A percentile compares a stretch with the other conserved stretches of the same genome.
Conservation (phyloP, 2,113 vertebrate species). For the Rhineura floridana region DNA sequence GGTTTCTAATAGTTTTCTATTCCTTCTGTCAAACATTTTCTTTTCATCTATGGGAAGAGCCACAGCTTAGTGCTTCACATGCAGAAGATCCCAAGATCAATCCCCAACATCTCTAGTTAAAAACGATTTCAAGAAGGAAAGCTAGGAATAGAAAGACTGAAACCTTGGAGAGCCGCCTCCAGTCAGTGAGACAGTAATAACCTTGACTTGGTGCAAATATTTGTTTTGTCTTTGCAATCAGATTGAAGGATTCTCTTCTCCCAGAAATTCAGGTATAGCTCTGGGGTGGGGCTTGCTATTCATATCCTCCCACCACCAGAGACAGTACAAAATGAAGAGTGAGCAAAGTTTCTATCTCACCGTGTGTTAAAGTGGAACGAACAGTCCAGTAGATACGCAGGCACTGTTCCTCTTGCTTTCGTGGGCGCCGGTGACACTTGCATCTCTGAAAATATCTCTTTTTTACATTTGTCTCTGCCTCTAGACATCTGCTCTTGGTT, state of each 20-base stretch:
- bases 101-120: background rate
- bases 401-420: slow-evolving; percentile 85
- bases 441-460: slow-evolving; percentile 84
- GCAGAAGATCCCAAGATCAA: background rate
- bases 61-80: too few species aligned
- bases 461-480: slow-evolving; percentile 80
- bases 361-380: slow-evolving; percentile 78
- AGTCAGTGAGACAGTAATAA: background rate
- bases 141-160: background rate
- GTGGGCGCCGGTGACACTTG: slow-evolving; percentile 87
- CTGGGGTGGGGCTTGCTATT: background rate
- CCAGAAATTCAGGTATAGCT: background rate
- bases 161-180: background rate
- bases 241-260: background rate
- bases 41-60: background rate
- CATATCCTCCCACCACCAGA: background rate
- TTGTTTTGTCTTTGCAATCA: background rate
- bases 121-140: background rate
- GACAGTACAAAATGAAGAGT: background rate
- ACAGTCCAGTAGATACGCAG: slow-evolving; percentile 88
- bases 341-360: slow-evolving; percentile 71
- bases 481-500: slow-evolving; percentile 78
- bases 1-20: background rate
- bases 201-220: too few species aligned
- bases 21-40: background rate